Evolutionary conservation across 2,888 invertebrate genomes (phyloP), one percentile per base, ranked within the genome.

Genomic region (Lacanobia oleracea): DNA sequence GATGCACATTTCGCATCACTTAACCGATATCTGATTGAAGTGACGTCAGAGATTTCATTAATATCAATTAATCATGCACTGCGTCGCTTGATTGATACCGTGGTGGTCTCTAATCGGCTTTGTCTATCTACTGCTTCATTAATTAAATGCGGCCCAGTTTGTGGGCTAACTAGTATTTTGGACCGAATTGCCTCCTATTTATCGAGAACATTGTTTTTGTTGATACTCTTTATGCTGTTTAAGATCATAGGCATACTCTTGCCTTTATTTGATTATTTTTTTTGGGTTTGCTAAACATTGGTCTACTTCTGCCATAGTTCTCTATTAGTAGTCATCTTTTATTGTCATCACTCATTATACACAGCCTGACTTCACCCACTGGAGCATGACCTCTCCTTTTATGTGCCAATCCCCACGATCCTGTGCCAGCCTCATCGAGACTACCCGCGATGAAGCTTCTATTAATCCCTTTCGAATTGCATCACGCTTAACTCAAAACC

Each of bases 11-110:
- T 64, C 40, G 27, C 48, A 61, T 71, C 66, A 68, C 74, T 81
- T 74, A 76, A 68, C 65, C 40, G 65, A 59, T 67, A 75, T 76
- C 72, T 75, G 75, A 81, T 83, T 75, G 67, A 21, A 75, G 56
- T 78, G 68, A 77, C 75, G 75, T 72, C 81, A 66, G 43, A 57
- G 48, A 77, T 81, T 77, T 77, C 70, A 79, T 79, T 77, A 81
- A 71, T 77, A 59, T 64, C 82, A 79, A 81, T 81, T 72, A 76
- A 77, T 78, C 72, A 60, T 72, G 67, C 51, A 60, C 53, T 70
- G 63, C 57, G 64, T 70, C 69, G 16, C 59, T 68, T 70, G 67
- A 81, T 81, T 83, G 72, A 78, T 75, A 62, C 64, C 57, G 43
- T 60, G 69, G 71, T 75, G 72, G 75, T 70, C 62, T 77, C 74